These are phyloP conservation scores for Heloderma charlesbogerti DNA, from an alignment of 2,113 vertebrate genomes.

Conservation along the genomic window DNA sequence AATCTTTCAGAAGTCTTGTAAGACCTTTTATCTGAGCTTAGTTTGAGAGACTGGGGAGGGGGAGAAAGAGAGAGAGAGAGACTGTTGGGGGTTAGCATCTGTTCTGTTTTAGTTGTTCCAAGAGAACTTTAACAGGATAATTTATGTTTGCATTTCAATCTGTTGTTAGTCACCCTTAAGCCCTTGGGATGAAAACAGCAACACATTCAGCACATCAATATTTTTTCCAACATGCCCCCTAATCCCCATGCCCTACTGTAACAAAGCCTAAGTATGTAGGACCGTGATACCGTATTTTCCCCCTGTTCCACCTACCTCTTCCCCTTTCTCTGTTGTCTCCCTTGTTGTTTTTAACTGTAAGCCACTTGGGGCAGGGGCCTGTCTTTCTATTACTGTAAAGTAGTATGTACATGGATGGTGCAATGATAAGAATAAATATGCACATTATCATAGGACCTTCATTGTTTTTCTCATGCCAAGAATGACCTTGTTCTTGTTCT, in stretches of 20 bases:
- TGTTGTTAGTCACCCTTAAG: background rate
- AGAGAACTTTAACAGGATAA: background rate
- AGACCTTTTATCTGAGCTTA: background rate
- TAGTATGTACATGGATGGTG: background rate
- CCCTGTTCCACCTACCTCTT: background rate
- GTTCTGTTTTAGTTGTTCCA: background rate
- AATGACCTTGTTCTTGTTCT: background rate
- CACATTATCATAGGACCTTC: background rate
- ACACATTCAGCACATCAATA: background rate
- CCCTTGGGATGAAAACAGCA: background rate
- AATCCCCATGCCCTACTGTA: background rate
- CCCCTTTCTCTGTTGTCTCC: background rate
- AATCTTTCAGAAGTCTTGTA: background rate
- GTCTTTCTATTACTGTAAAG: background rate
- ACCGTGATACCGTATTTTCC: background rate
- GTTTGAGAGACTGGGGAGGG: background rate
- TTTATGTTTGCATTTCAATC: background rate
- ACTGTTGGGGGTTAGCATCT: background rate
- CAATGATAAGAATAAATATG: background rate
- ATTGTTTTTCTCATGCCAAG: background rate
- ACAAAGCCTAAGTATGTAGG: background rate
- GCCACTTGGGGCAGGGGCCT: background rate
- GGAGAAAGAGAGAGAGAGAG: background rate
- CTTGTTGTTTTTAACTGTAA: background rate
- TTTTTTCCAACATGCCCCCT: too few species aligned